Conservation (phyloP, 2,888 invertebrate genomes). For the Notocelia uddmanniana region DNA sequence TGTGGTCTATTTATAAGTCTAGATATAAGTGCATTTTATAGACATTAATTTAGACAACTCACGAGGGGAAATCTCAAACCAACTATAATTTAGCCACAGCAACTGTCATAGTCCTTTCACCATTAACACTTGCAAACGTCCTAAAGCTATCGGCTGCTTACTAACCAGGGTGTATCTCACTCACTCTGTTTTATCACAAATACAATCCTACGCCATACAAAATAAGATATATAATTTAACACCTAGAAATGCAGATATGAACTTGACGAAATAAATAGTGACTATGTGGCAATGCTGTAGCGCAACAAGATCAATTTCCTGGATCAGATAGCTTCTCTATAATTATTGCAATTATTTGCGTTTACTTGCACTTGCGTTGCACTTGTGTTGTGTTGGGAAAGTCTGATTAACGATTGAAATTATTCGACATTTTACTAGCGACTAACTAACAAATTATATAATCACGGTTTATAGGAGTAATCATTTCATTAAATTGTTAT, state of each 20-base stretch:
- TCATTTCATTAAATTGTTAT: neutral
- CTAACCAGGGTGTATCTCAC: neutral
- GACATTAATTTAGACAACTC: neutral
- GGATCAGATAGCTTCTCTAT: slow-evolving; percentile 44
- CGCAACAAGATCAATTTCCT: slow-evolving; percentile 46
- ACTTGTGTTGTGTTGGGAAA: slow-evolving; percentile 19
- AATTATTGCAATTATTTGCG: slow-evolving; percentile 47
- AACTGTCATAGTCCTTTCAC: slow-evolving; percentile 46
- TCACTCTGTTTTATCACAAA: neutral
- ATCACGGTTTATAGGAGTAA: neutral
- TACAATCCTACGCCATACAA: neutral
- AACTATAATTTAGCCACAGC: slow-evolving; percentile 28
- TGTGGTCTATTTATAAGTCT: neutral
- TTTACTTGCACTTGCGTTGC: slow-evolving; percentile 30
- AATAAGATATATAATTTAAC: slow-evolving; percentile 10
- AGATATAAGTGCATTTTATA: slow-evolving; percentile 2
- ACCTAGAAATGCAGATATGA: neutral
- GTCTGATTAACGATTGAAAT: slow-evolving; percentile 20
- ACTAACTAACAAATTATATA: slow-evolving; percentile 1
- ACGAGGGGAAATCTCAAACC: slow-evolving; percentile 12
- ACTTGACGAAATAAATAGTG: neutral
- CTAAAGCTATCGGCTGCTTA: slow-evolving; percentile 13
- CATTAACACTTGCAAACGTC: slow-evolving; percentile 41
- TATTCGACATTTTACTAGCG: slow-evolving; percentile 6
- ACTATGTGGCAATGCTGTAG: slow-evolving; percentile 31